Percentiles rank a stretch among this genome's conserved stretches.
Conservation (phyloP, 2,113 vertebrate genomes). For the Oryzias melastigma region DNA sequence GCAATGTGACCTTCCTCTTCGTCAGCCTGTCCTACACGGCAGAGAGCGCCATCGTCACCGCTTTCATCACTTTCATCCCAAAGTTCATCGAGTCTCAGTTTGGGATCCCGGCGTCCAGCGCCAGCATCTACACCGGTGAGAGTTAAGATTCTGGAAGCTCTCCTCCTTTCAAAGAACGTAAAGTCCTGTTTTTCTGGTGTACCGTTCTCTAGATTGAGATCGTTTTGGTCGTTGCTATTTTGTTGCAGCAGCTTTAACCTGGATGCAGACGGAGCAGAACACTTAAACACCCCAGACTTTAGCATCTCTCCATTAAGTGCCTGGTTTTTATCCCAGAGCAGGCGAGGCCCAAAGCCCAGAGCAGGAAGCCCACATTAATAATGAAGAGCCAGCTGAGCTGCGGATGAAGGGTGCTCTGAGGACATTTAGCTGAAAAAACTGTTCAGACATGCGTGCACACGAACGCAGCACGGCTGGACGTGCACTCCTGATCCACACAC, state of each 20-base stretch:
- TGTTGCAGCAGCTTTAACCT: constrained; percentile 10
- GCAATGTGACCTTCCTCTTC: constrained; percentile 99
- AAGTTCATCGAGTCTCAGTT: constrained; percentile 99
- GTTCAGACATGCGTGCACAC: not conserved
- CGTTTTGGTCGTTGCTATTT: not conserved
- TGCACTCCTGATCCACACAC: not conserved
- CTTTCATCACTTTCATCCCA: constrained; percentile 99
- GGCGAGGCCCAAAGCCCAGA: constrained; percentile 1
- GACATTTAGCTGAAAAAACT: constrained; percentile 20
- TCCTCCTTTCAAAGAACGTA: not conserved
- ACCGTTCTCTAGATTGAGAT: not conserved
- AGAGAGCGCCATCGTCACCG: constrained; percentile 98
- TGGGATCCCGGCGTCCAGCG: constrained; percentile 95
- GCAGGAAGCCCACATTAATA: constrained; percentile 48
- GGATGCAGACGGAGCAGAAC: constrained; percentile 30
- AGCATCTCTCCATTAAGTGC: constrained; percentile 8
- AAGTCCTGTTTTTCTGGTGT: not conserved
- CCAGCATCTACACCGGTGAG: constrained; percentile 99
- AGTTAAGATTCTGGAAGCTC: too few relatives aligned
- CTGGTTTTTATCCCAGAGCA: constrained; percentile 19
- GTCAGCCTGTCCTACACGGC: constrained; percentile 99
- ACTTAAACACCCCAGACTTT: constrained; percentile 10
- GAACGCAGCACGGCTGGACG: not conserved
- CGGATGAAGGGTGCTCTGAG: constrained; percentile 38
- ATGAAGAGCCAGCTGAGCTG: constrained; percentile 42